Base-by-base conservation (phyloP, 2,888 invertebrate species). In the Andrena flavipes region DNA sequence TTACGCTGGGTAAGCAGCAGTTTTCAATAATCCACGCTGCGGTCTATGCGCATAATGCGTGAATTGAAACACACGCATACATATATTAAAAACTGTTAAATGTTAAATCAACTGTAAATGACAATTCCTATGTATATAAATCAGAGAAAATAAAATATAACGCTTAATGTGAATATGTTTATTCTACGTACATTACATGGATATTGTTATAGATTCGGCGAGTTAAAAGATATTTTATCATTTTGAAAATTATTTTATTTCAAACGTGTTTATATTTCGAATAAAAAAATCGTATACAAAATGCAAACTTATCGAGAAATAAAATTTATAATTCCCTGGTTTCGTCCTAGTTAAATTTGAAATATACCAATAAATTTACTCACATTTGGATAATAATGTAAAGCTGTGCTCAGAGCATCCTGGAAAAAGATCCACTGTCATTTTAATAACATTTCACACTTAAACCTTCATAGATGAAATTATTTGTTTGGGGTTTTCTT, bases 101-200 rank as follows among this genome's bases (percentile, higher is more conserved):
- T 26, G 26, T 26, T 26, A 26, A 26, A 26, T 26, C 90, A 90
- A 87, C 84, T 89, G 85, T 90, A 89, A 86, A 90, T 89, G 86
- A 78, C 75, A 85, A 85, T 89, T 90, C 89, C 82, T 88, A 90
- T 89, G 90, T 90, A 90, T 89, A 89, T 90, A 90, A 90, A 85
- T 87, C 83, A 84, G 71, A 90, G 81, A 84, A 86, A 90, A 90
- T 90, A 90, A 90, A 90, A 86, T 49, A 35, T 60, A 83, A 72
- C 10, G 49, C 71, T 71, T 71, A 79, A 78, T 59, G 33, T 54
- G 29, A 56, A 20, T 59, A 10, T 7, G 16, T n/a, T 56, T 35
- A 29, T 69, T 42, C 20, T 8, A n/a, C 10, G 2, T 16, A 29
- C n/a, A n/a, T n/a, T 4, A 0, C 0, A n/a, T n/a, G 42, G 13